Conservation (phyloP, 2,888 invertebrate species). For the Calephelis perditalis region DNA sequence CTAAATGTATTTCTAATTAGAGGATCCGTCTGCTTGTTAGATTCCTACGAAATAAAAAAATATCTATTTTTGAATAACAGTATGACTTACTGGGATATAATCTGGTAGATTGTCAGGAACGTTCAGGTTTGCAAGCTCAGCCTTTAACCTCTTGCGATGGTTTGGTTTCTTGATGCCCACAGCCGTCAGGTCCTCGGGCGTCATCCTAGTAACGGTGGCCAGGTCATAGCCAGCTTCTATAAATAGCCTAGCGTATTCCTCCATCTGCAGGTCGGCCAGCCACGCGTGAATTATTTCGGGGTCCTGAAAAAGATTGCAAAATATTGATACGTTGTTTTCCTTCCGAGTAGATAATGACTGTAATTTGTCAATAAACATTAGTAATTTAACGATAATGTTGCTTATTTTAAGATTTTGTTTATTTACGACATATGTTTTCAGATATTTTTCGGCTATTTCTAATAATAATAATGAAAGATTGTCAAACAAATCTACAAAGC, state of each 20-base stretch:
- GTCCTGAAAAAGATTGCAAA: constrained; percentile 79
- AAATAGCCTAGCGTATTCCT: constrained; percentile 96
- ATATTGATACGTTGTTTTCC: not conserved
- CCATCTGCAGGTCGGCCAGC: constrained; percentile 95
- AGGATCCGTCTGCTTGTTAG: too few species aligned
- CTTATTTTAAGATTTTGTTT: too few species aligned
- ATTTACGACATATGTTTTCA: too few species aligned
- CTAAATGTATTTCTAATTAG: too few species aligned
- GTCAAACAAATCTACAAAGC: too few species aligned
- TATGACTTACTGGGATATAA: constrained; percentile 88
- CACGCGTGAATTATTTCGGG: constrained; percentile 96
- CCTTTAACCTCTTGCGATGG: constrained; percentile 96
- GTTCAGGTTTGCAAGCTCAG: constrained; percentile 96
- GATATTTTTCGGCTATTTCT: too few species aligned
- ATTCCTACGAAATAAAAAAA: not conserved
- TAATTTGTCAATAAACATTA: too few species aligned
- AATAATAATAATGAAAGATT: too few species aligned
- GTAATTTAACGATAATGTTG: too few species aligned
- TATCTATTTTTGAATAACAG: not conserved
- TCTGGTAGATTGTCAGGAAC: constrained; percentile 97
- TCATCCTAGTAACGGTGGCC: constrained; percentile 98
- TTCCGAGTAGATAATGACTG: too few species aligned
- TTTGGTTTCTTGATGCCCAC: constrained; percentile 97
- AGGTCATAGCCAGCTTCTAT: constrained; percentile 97
- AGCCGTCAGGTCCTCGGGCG: constrained; percentile 95